Evolutionary conservation across 2,113 vertebrate genomes (phyloP), one percentile per base, ranked within the genome.

Genomic region (Uria aalge): DNA sequence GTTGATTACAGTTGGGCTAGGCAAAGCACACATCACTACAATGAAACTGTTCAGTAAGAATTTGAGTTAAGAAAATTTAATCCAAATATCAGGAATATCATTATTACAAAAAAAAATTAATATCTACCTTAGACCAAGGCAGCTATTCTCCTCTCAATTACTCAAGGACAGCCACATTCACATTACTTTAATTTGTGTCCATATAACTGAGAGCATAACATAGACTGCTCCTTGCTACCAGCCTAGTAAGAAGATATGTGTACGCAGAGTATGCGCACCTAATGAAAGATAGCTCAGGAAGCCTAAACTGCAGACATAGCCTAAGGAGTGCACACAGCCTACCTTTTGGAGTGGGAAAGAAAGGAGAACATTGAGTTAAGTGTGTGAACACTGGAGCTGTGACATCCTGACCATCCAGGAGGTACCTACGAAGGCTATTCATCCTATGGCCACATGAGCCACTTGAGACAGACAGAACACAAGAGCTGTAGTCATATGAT

Each of bases 221-320:
- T 30, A 62, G 53, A 72, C 36, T 41, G 16, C 36, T 66, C 47
- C 56, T 75, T 34, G n/a, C 36, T 36, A 45, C 21, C 24, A 67
- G 45, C 14, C 34, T 21, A 4, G 5, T 52, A 71, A 75, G 23
- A 72, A 57, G 7, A 72, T 29, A n/a, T 1, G 7, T 1, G 0
- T 11, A 40, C 8, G 20, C 23, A 53, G n/a, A 23, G 10, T 20
- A 50, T 1, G 1, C 9, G 2, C 11, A 41, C 38, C 30, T 38
- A 47, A 57, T 4, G 11, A 72, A 40, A 59, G 6, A 11, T 15
- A 16, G 32, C 24, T 60, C 79, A 52, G 48, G 80, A 88, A 55
- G 6, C 79, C 34, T 10, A 3, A 60, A n/a, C 14, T 56, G 20
- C 26, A 5, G 21, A 18, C 10, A 38, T 17, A 23, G 7, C 19